These are phyloP conservation scores for Drosophila nigrodunni DNA, from an alignment of 1,140 invertebrate genomes.

Conservation along the genomic window DNA sequence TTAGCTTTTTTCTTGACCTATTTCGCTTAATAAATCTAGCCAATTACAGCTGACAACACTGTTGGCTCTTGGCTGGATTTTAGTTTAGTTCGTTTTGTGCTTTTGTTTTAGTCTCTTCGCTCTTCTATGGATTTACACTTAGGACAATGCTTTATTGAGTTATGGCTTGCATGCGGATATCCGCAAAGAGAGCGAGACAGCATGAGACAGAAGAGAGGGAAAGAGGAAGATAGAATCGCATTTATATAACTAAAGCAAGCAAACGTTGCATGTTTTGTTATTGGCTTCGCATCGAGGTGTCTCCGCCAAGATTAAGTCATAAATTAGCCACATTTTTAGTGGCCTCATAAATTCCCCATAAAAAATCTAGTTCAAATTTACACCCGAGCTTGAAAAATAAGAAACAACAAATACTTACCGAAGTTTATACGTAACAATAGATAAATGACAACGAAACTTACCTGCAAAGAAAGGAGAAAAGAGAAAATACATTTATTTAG, in stretches of 20 bases:
- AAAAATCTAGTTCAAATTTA: constrained; percentile 19
- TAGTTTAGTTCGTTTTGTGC: constrained; percentile 57
- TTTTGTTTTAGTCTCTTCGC: constrained; percentile 69
- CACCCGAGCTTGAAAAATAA: background rate
- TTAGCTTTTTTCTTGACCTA: no score
- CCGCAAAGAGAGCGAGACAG: constrained; percentile 47
- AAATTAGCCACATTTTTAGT: constrained; percentile 79
- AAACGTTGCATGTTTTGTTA: constrained; percentile 46
- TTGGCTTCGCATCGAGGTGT: constrained; percentile 71
- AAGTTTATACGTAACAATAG: constrained; percentile 8
- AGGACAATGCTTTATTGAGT: constrained; percentile 81
- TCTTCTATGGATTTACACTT: constrained; percentile 51
- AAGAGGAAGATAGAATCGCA: constrained; percentile 35
- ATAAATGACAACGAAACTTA: constrained; percentile 57
- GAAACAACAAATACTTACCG: constrained; percentile 17
- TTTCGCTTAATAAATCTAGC: no score
- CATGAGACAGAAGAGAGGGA: constrained; percentile 10
- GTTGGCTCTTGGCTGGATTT: constrained; percentile 31
- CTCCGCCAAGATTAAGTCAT: constrained; percentile 55
- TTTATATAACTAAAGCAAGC: constrained; percentile 58
- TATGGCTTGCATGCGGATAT: constrained; percentile 82
- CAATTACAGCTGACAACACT: no score
- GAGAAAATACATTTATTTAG: constrained; percentile 39
- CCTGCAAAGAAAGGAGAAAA: constrained; percentile 55
- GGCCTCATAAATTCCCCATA: constrained; percentile 60